Evolutionary conservation across 2,888 invertebrate species (phyloP), one percentile per base, ranked within the genome.

Genomic region (Seira sanloemensis): DNA sequence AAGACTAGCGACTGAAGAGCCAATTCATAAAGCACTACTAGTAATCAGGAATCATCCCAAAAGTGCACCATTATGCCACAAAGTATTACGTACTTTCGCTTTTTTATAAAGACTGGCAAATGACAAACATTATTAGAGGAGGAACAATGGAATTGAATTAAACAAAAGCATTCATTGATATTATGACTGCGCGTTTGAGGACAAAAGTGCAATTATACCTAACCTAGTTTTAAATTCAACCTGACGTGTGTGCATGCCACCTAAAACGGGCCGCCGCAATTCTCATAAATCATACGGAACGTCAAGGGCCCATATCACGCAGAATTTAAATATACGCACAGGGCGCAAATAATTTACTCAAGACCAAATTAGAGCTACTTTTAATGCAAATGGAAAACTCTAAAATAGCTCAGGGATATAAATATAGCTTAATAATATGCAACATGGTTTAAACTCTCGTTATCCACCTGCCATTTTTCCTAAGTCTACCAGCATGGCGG

Each of bases 161-260:
- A 78, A 82, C 69, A 78, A 67, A 21, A 82, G 75, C 75, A 69
- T 78, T 78, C 71, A 26, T 37, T 37, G 37, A 37, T 37, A 37
- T 12, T 25, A 62, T 26, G 62, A 66, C 46, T 77, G 68, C 68
- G 58, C 65, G 37, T 81, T 69, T 68, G 75, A 75, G 75, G 72
- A 69, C 79, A 79, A 69, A 50, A 19, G 71, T 78, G 83, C 78
- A 84, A 79, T 81, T 81, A 81, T 75, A 75, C 80, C 74, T 81
- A 81, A 75, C 80, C 80, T 81, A 81, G 80, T 75, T 81, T 81
- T 12, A 37, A 37, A 37, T 37, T 37, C 4, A 37, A 37, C 37
- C 37, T 37, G 37, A 37, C 37, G 37, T 37, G 37, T 37, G 37
- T 37, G 37, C 37, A 37, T 37, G 37, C 37, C 37, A 12, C 37